Conservation (phyloP, 2,888 invertebrate genomes). For the Coleophora deauratella region DNA sequence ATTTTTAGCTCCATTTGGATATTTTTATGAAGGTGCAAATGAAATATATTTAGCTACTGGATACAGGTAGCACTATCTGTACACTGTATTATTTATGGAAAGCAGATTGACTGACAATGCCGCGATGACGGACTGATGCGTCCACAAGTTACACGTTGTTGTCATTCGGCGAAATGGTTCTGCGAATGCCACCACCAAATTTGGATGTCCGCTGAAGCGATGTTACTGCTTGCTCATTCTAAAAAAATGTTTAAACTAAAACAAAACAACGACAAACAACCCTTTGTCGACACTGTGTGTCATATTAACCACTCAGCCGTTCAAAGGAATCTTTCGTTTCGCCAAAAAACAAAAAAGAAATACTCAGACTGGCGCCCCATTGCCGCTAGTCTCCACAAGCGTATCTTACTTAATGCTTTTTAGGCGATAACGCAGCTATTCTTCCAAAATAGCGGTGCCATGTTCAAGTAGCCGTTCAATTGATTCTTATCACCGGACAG, state of each 20-base stretch:
- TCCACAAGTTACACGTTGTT: conserved; percentile 29
- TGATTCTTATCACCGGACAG: conserved; percentile 34
- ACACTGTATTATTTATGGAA: too few relatives aligned
- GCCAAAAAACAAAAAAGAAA: conserved; percentile 24
- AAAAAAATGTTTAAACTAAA: not conserved
- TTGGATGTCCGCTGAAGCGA: conserved; percentile 17
- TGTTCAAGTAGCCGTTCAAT: conserved; percentile 34
- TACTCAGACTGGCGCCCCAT: conserved; percentile 37
- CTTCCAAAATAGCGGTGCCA: conserved; percentile 32
- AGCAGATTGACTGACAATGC: too few relatives aligned
- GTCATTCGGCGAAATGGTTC: conserved; percentile 40
- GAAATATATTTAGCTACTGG: too few relatives aligned
- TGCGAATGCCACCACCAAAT: conserved; percentile 32
- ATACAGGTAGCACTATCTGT: too few relatives aligned
- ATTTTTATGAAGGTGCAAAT: too few relatives aligned
- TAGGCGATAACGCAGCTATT: conserved; percentile 33
- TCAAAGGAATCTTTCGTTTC: conserved; percentile 4
- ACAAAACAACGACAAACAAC: not conserved
- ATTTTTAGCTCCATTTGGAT: too few relatives aligned
- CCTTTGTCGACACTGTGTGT: conserved; percentile 1
- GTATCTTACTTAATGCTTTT: conserved; percentile 25
- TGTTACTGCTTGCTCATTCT: not conserved
- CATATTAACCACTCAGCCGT: not conserved
- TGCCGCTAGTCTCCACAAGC: conserved; percentile 21
- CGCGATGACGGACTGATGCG: conserved; percentile 15